Percentiles rank a stretch among this genome's conserved stretches.
Evolutionary conservation across 1,140 invertebrate genomes (phyloP).

Genomic region (Leptoteleia sp.): DNA sequence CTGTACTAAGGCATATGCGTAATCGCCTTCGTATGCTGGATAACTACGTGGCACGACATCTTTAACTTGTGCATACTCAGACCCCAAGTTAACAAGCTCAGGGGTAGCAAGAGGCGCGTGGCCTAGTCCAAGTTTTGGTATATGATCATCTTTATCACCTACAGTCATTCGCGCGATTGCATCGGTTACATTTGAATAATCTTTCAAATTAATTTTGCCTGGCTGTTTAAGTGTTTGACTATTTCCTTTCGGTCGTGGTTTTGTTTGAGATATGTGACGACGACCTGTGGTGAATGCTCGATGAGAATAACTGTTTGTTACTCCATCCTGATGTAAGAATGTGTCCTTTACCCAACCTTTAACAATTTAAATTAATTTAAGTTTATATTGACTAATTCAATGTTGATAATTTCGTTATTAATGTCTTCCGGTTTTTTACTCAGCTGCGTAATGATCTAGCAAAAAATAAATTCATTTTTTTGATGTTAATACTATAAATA

Average conservation of each 20-base stretch:
- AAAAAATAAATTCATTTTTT: no score
- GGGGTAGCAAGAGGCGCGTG: constrained; percentile 91
- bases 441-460: no score
- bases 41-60: constrained; percentile 84
- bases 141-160: constrained; percentile 82
- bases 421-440: no score
- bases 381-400: no score
- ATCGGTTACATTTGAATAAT: constrained; percentile 93
- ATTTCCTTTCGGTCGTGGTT: constrained; percentile 87
- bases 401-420: no score
- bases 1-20: constrained; percentile 84
- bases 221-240: constrained; percentile 93
- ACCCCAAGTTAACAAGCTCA: constrained; percentile 88
- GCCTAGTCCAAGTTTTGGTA: constrained; percentile 82
- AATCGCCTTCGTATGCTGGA: constrained; percentile 83
- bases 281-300: constrained; percentile 92
- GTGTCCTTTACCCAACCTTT: constrained; percentile 86
- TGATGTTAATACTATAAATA: not conserved
- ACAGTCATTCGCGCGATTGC: constrained; percentile 90
- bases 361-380: no score
- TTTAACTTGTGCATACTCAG: constrained; percentile 86
- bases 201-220: constrained; percentile 94
- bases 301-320: constrained; percentile 85
- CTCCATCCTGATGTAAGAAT: constrained; percentile 83
- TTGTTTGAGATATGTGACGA: constrained; percentile 84